Conservation (phyloP, 2,113 vertebrate species). For the Zonotrichia leucophrys region DNA sequence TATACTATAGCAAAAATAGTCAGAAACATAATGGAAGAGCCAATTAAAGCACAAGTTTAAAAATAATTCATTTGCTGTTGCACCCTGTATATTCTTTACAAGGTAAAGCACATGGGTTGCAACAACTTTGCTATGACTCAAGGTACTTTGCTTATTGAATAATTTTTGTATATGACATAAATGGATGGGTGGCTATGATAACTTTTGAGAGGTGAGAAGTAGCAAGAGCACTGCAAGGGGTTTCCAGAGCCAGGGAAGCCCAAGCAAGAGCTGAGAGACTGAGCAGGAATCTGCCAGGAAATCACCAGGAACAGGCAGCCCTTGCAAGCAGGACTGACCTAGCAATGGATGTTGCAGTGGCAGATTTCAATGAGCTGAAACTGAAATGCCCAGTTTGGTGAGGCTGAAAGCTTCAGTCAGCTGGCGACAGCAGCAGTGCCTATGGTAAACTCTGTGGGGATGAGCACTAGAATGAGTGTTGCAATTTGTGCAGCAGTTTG, state of each 20-base stretch:
- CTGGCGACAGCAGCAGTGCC: not conserved
- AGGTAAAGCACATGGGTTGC: not conserved
- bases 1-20: not conserved
- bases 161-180: not conserved
- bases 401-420: not conserved
- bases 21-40: not conserved
- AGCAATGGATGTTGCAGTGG: too few relatives aligned
- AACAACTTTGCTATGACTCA: not conserved
- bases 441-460: not conserved
- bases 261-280: not conserved
- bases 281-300: not conserved
- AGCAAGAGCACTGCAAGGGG: not conserved
- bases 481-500: not conserved
- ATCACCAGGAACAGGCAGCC: not conserved
- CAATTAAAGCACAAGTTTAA: not conserved
- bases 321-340: rapidly evolving
- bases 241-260: not conserved
- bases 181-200: not conserved
- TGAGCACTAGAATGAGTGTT: not conserved
- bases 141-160: not conserved
- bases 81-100: not conserved
- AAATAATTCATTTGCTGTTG: not conserved
- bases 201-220: too few relatives aligned
- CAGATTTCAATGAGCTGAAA: not conserved
- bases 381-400: not conserved